These are phyloP conservation scores for rabbit (Oryctolagus cuniculus) DNA, from an alignment of 2,113 vertebrate genomes.

Conservation along the genomic window mOryCun1.1 NC_091435.1:18500001-18500500, in stretches of 20 bases:
- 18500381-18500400: not conserved
- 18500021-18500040: not conserved
- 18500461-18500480: not conserved
- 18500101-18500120: not conserved
- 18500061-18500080: not conserved
- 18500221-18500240: not conserved
- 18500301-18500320: not conserved
- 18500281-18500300: not conserved
- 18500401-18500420: not conserved
- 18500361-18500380: too few species aligned
- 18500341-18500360: not conserved
- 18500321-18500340: not conserved
- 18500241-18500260: not conserved
- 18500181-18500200: not conserved
- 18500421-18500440: not conserved
- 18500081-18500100: not conserved
- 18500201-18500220: not conserved
- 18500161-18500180: not conserved
- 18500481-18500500: not conserved
- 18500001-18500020: not conserved
- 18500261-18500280: not conserved
- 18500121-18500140: not conserved
- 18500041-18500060: not conserved
- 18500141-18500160: not conserved
- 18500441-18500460: not conserved